Evolutionary conservation across 2,888 invertebrate species (phyloP).

Genomic region (Eutolmus rufibarbis): DNA sequence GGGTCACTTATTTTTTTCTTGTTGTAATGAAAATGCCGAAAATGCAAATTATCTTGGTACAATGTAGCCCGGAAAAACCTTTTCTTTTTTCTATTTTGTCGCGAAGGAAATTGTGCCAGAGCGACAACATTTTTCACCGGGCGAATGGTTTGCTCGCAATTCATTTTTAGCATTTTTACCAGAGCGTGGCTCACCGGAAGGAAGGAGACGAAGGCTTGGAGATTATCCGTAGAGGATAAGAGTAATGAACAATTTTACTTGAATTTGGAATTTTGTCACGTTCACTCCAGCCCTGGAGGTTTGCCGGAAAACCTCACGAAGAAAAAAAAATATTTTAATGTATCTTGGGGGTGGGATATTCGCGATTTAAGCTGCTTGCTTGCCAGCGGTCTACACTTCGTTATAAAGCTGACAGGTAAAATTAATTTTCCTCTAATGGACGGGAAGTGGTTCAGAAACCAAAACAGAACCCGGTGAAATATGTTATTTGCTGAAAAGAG

Average conservation of each 20-base stretch:
- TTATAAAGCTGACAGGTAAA: neutral
- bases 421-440: neutral
- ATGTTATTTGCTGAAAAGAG: neutral
- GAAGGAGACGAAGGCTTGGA: neutral
- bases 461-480: neutral
- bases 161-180: neutral
- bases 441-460: neutral
- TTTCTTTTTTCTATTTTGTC: neutral
- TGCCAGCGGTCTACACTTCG: neutral
- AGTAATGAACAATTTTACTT: neutral
- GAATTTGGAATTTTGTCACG: slow-evolving; percentile 23
- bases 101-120: neutral
- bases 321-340: neutral
- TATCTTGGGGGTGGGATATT: neutral
- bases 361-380: neutral
- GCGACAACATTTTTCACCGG: neutral
- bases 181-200: neutral
- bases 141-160: slow-evolving; percentile 2
- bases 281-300: neutral
- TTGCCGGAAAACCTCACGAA: neutral
- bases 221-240: slow-evolving; percentile 6
- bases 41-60: neutral
- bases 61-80: neutral
- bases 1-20: neutral
- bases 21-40: neutral